These are phyloP conservation scores for Labia minor DNA, from an alignment of 2,888 invertebrate species.

Conservation along the genomic window DNA sequence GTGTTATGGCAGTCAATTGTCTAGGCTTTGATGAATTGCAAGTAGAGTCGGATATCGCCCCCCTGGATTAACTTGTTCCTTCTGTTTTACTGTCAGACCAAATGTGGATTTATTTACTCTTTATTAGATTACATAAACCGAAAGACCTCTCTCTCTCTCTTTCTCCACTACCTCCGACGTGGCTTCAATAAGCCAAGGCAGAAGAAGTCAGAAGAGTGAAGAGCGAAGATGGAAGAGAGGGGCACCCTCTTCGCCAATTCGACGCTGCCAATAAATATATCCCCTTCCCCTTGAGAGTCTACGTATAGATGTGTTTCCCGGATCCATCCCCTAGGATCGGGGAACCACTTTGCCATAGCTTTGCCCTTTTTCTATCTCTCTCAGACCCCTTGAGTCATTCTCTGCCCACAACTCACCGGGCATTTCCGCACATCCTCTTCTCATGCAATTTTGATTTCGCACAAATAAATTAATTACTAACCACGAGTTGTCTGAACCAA, in stretches of 20 bases:
- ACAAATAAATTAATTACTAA: slow-evolving; percentile 2
- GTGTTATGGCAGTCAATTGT: slow-evolving; percentile 8
- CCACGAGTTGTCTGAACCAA: not conserved
- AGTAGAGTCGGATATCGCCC: not conserved
- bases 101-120: slow-evolving; percentile 43
- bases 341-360: not conserved
- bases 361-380: not conserved
- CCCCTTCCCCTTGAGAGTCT: not conserved
- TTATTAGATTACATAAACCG: slow-evolving; percentile 42
- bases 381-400: not conserved
- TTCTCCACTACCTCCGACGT: not conserved
- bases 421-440: not conserved
- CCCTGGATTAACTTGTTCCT: not conserved
- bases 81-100: slow-evolving; percentile 36
- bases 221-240: not conserved
- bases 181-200: not conserved
- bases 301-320: not conserved
- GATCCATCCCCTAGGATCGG: slow-evolving; percentile 5
- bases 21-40: not conserved
- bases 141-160: slow-evolving; percentile 17
- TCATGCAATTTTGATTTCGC: not conserved
- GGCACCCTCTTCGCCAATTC: slow-evolving; percentile 2
- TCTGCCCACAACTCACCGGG: slow-evolving; percentile 13
- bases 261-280: slow-evolving; percentile 4
- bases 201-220: not conserved